A percentile compares a stretch with the other conserved stretches of the same genome.
Evolutionary conservation across 2,888 invertebrate species (phyloP).

Genomic region (Heliconius sara): DNA sequence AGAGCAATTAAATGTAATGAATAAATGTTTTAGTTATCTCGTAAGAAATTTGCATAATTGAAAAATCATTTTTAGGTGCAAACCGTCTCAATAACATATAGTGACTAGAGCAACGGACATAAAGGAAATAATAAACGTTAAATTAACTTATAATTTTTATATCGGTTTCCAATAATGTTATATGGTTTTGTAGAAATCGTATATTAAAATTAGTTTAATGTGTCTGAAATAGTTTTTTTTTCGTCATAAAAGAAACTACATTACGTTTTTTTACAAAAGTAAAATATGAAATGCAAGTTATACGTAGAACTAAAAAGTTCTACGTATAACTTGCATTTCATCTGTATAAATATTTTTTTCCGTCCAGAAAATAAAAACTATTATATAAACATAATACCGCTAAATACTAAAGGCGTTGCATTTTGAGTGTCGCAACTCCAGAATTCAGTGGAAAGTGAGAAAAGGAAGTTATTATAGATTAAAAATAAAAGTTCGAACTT

Average conservation of each 20-base stretch:
- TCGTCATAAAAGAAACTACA: neutral
- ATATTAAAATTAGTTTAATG: neutral
- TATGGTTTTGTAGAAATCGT: conserved; percentile 10
- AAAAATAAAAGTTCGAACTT: no score
- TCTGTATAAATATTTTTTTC: no score
- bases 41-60: conserved; percentile 17
- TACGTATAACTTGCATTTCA: no score
- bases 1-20: conserved; percentile 24
- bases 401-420: no score
- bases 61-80: conserved; percentile 15
- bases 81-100: neutral
- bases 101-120: neutral
- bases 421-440: no score
- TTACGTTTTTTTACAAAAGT: no score
- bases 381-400: no score
- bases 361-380: no score
- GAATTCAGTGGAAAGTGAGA: no score
- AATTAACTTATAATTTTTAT: neutral
- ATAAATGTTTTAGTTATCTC: conserved; percentile 15
- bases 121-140: conserved; percentile 12
- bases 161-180: neutral
- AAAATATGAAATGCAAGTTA: no score
- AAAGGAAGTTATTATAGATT: no score
- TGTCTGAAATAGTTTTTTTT: neutral
- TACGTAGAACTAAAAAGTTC: no score